phyloP scores from a whole-genome alignment of 2,113 vertebrate species.

The Pachycephala philippinensis region DNA sequence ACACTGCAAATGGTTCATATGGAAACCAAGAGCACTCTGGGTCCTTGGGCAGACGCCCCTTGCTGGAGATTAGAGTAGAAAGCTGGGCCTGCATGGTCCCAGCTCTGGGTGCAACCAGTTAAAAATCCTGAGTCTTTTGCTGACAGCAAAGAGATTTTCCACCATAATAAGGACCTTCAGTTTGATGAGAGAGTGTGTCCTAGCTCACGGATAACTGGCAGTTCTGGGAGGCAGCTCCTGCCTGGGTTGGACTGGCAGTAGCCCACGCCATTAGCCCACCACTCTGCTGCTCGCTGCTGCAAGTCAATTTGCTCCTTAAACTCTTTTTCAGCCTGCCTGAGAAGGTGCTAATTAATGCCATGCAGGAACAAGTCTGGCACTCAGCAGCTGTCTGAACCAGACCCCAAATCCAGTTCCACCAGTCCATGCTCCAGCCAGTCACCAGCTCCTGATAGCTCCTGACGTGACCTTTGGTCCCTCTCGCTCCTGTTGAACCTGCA shows the following conservation, averaged over 20 bases:
- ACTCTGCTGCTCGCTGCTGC: neutral
- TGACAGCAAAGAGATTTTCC: neutral
- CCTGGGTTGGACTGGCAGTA: neutral
- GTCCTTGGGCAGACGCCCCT: neutral
- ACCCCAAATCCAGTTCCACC: neutral
- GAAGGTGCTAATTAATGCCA: slow-evolving; percentile 19
- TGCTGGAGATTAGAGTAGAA: neutral
- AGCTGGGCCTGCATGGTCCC: neutral
- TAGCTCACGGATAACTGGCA: neutral
- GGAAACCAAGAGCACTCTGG: neutral
- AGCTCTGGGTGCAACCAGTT: neutral
- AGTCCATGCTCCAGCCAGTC: neutral
- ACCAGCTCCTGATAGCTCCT: neutral
- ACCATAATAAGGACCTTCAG: neutral
- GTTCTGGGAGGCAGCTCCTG: neutral
- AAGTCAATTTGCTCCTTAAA: neutral
- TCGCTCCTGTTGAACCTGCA: neutral
- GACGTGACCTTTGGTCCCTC: neutral
- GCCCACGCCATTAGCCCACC: neutral
- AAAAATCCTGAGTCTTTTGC: neutral
- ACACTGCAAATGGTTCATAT: neutral
- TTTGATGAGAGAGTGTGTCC: neutral
- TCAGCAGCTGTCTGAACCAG: neutral
- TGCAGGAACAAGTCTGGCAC: neutral
- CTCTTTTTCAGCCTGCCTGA: neutral